Evolutionary conservation across 2,113 vertebrate genomes (phyloP).

Genomic region (Hypanus sabinus): DNA sequence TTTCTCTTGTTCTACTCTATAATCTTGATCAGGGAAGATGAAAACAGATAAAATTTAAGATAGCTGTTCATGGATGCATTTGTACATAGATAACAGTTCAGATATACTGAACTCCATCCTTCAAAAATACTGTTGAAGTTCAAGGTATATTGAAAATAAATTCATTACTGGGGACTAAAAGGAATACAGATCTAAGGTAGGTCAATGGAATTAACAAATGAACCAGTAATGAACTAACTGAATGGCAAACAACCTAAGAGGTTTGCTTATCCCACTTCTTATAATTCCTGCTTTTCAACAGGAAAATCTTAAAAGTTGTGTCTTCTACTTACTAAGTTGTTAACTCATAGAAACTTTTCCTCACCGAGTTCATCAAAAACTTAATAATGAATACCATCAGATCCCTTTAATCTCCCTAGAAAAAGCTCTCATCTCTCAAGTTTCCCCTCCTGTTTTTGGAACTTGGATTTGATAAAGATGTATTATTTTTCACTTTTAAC

Average conservation of each 20-base stretch:
- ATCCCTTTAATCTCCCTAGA: background rate
- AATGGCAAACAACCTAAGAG: background rate
- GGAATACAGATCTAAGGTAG: too few species aligned
- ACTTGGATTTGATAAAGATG: background rate
- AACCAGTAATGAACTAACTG: background rate
- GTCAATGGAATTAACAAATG: background rate
- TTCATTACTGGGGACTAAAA: too few species aligned
- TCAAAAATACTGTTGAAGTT: too few species aligned
- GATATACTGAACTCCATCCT: too few species aligned
- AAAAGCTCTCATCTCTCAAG: background rate
- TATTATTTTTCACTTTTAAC: background rate
- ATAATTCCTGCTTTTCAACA: background rate
- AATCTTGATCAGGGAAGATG: too few species aligned
- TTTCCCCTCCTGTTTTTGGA: background rate
- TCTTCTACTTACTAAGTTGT: background rate
- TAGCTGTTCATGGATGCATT: too few species aligned
- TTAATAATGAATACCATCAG: background rate
- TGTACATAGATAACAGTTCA: too few species aligned
- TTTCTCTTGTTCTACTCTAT: too few species aligned
- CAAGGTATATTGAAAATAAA: too few species aligned
- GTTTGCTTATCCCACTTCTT: background rate
- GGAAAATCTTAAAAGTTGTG: background rate
- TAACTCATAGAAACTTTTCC: background rate
- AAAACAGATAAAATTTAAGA: too few species aligned
- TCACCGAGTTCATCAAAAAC: background rate